phyloP scores from a whole-genome alignment of 1,140 invertebrate species.

The Medauroidea extradentata region DNA sequence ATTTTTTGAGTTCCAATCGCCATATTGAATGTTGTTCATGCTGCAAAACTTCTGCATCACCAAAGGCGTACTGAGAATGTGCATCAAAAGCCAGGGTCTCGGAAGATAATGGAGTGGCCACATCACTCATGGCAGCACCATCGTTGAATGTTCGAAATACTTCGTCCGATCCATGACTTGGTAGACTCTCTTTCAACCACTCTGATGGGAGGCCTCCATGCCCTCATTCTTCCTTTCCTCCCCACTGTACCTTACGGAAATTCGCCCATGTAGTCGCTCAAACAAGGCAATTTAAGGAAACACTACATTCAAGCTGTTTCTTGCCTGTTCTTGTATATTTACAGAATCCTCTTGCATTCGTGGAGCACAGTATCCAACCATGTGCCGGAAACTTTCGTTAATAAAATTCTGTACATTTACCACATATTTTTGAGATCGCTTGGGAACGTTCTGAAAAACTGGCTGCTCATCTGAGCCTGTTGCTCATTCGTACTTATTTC shows the following conservation, averaged over 20 bases:
- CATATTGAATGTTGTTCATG: conserved; percentile 11
- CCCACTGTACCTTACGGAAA: neutral
- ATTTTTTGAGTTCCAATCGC: neutral
- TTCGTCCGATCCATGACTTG: conserved; percentile 14
- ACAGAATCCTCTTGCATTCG: neutral
- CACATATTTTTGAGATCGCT: neutral
- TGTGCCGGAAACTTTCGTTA: neutral
- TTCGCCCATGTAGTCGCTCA: neutral
- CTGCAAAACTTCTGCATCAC: neutral
- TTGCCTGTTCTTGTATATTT: neutral
- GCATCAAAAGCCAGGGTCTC: too few relatives aligned
- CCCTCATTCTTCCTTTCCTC: neutral
- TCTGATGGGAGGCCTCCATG: neutral
- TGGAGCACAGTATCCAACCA: neutral
- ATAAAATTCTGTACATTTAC: neutral
- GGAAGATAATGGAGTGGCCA: too few relatives aligned
- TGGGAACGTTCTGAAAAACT: too few relatives aligned
- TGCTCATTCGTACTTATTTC: neutral
- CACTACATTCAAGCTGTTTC: neutral
- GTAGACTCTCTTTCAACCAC: conserved; percentile 14
- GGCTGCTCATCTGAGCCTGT: neutral
- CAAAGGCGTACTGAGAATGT: too few relatives aligned
- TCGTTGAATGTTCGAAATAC: neutral
- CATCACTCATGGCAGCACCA: neutral
- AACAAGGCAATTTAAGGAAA: neutral